Evolutionary conservation across 2,113 vertebrate species (phyloP).

Genomic region (Panthera uncia): DNA sequence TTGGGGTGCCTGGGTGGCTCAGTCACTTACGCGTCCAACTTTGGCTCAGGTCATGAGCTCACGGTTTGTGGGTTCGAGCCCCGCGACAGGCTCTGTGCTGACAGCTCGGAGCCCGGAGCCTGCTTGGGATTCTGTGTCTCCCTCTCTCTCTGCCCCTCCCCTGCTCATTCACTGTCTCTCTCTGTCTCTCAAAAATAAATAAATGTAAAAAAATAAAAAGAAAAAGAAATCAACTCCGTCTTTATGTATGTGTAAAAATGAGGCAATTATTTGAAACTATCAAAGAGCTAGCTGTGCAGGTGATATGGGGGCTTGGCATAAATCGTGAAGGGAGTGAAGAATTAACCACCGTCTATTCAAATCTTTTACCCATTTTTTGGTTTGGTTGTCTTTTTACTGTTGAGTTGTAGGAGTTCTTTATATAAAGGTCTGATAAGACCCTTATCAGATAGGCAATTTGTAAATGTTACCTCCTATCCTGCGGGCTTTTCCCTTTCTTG

Average conservation of each 20-base stretch:
- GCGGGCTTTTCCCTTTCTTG: not conserved
- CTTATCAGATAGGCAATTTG: not conserved
- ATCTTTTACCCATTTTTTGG: not conserved
- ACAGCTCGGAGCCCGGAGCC: no score
- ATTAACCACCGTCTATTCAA: not conserved
- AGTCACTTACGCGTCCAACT: no score
- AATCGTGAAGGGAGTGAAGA: not conserved
- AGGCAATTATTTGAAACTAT: not conserved
- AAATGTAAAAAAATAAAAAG: no score
- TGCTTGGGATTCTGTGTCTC: no score
- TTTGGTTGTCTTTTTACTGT: not conserved
- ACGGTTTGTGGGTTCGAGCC: no score
- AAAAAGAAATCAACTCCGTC: not conserved
- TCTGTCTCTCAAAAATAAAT: no score
- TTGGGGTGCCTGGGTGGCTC: not conserved
- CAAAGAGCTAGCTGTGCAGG: not conserved
- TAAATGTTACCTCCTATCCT: not conserved
- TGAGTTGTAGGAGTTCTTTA: not conserved
- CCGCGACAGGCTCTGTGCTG: no score
- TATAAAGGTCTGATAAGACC: not conserved
- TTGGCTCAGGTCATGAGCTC: no score
- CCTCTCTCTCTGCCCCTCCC: no score
- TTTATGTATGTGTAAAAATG: not conserved
- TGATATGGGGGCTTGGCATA: not conserved
- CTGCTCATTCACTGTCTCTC: no score